Evolutionary conservation across 2,113 vertebrate species (phyloP).

Genomic region (Hippocampus comes): DNA sequence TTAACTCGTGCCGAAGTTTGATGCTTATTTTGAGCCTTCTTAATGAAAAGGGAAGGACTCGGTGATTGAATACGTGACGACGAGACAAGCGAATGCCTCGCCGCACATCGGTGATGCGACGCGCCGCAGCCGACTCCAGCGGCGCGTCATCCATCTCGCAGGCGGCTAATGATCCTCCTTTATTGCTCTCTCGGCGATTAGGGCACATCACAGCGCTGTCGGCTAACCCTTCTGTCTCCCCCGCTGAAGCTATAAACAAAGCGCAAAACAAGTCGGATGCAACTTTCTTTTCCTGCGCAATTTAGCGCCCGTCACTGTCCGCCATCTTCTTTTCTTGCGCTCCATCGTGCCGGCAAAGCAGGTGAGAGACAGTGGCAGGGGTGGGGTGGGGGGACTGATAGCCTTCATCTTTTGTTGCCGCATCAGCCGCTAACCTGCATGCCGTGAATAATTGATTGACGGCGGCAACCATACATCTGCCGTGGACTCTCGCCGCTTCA

Average conservation of each 20-base stretch:
- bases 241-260: slow-evolving; percentile 35
- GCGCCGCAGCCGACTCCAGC: neutral
- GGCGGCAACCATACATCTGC: slow-evolving; percentile 57
- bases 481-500: slow-evolving; percentile 50
- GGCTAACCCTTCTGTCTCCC: neutral
- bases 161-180: slow-evolving; percentile 16
- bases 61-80: neutral
- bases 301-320: slow-evolving; percentile 36
- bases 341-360: slow-evolving; percentile 47
- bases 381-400: slow-evolving; percentile 49
- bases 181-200: neutral
- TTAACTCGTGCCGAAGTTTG: neutral
- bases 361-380: neutral
- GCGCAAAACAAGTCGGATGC: slow-evolving; percentile 28
- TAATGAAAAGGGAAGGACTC: neutral
- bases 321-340: slow-evolving; percentile 27
- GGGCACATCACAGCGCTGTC: slow-evolving; percentile 22
- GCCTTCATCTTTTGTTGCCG: slow-evolving; percentile 65
- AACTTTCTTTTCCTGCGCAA: slow-evolving; percentile 10
- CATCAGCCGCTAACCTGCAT: slow-evolving; percentile 71
- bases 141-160: slow-evolving; percentile 14
- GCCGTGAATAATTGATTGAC: slow-evolving; percentile 76
- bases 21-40: neutral
- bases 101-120: neutral
- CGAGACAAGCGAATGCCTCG: neutral